Evolutionary conservation across 2,888 invertebrate species (phyloP).

Genomic region (Ophion ellenae): DNA sequence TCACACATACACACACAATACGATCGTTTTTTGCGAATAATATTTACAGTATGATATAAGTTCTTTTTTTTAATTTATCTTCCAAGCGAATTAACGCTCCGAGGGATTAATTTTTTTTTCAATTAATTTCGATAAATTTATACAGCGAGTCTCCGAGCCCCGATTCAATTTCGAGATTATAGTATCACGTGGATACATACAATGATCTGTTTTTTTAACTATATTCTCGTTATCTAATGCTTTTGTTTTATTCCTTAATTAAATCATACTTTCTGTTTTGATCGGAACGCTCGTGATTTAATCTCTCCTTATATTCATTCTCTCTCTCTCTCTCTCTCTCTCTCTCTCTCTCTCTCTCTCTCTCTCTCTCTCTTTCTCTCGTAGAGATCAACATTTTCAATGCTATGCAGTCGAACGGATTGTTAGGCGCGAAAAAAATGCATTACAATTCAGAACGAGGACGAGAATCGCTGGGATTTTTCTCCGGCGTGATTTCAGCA

Average conservation of each 20-base stretch:
- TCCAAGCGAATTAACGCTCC: background rate
- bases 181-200: conserved; percentile 54
- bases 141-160: conserved; percentile 57
- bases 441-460: conserved; percentile 36
- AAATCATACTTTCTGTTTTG: conserved; percentile 64
- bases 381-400: background rate
- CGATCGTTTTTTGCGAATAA: conserved; percentile 48
- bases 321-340: background rate
- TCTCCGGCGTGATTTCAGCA: conserved; percentile 13
- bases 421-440: conserved; percentile 1
- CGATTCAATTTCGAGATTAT: conserved; percentile 49
- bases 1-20: conserved; percentile 38
- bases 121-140: conserved; percentile 40
- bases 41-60: conserved; percentile 60
- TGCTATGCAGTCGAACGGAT: background rate
- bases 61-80: conserved; percentile 24
- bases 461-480: conserved; percentile 29
- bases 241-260: conserved; percentile 41
- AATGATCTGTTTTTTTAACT: conserved; percentile 38
- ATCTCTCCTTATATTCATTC: background rate
- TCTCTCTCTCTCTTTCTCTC: background rate
- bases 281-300: conserved; percentile 63
- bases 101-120: background rate
- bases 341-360: conserved; percentile 14
- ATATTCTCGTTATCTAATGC: conserved; percentile 29